Percentiles rank a stretch among this genome's conserved stretches.
Conservation (phyloP, 2,113 vertebrate genomes). For the Microcebus tavaratra region DNA sequence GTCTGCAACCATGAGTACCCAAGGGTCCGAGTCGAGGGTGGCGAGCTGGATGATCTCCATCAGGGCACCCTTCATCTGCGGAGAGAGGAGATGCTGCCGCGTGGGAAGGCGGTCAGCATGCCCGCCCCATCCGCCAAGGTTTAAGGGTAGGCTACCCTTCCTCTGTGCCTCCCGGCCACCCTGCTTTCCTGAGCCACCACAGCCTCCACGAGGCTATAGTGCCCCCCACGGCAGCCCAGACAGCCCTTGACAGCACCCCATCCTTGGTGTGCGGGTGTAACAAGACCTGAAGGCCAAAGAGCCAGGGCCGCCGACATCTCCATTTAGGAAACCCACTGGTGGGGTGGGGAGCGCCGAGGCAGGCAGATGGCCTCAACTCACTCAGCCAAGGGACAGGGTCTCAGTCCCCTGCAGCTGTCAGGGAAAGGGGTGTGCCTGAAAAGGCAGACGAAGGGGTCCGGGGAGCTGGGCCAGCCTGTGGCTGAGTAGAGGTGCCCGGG, state of each 20-base stretch:
- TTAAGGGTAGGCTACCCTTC: neutral
- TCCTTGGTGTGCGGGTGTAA: rapidly evolving
- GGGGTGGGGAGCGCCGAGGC: rapidly evolving
- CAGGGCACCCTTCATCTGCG: conserved; percentile 95
- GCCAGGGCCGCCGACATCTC: rapidly evolving
- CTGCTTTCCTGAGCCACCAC: neutral
- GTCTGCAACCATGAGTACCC: conserved; percentile 99
- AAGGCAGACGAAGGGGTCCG: neutral
- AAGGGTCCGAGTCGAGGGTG: conserved; percentile 97
- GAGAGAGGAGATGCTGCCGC: neutral
- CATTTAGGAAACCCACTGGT: neutral
- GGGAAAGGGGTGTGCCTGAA: neutral
- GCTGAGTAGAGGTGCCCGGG: neutral
- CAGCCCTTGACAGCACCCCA: too few relatives aligned
- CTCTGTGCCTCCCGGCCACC: neutral
- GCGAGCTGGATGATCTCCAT: conserved; percentile 98
- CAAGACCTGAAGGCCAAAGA: neutral
- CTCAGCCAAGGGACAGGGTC: neutral
- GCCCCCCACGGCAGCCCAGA: neutral
- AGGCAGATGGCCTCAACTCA: rapidly evolving
- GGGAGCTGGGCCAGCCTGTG: neutral
- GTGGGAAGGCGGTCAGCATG: too few relatives aligned
- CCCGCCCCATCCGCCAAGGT: too few relatives aligned
- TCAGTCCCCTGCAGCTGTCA: too few relatives aligned
- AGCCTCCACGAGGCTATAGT: neutral